Evolutionary conservation across 2,888 invertebrate species (phyloP).

Genomic region (Scaptodrosophila latifasciaeformis): DNA sequence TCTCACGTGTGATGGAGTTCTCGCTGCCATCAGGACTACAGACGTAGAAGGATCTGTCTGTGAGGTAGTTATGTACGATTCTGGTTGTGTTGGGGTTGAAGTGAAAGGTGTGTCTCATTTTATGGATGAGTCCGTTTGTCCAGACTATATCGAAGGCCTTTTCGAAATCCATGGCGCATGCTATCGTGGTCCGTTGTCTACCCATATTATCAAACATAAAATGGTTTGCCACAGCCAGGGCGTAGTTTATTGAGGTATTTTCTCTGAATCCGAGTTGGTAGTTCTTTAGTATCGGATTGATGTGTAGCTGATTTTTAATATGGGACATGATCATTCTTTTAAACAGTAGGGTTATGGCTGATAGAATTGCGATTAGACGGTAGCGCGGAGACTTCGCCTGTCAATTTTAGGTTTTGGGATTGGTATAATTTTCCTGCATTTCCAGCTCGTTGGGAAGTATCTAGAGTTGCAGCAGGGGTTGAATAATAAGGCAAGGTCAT

Average conservation of each 20-base stretch:
- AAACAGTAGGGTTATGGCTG: too few species aligned
- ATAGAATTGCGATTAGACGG: constrained; percentile 5
- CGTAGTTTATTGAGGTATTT: not conserved
- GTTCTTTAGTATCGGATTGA: not conserved
- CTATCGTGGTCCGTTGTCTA: constrained; percentile 8
- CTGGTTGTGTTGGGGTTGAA: not conserved
- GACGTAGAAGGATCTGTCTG: constrained; percentile 14
- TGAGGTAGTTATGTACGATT: constrained; percentile 4
- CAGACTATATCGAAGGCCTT: too few species aligned
- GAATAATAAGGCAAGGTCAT: too few species aligned
- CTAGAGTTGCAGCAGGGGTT: too few species aligned
- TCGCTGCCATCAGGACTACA: not conserved
- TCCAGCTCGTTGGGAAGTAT: too few species aligned
- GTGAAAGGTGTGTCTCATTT: constrained; percentile 4
- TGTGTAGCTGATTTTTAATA: constrained; percentile 3
- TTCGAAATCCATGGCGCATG: constrained; percentile 16
- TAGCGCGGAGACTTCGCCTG: not conserved
- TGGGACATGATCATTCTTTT: not conserved
- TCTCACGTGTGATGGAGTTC: not conserved
- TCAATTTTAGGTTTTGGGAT: too few species aligned
- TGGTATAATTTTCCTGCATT: too few species aligned
- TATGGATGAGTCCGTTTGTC: constrained; percentile 11
- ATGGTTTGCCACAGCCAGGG: not conserved
- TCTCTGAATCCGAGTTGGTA: constrained; percentile 8
- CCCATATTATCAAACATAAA: constrained; percentile 4